Evolutionary conservation across 2,797 vertebrate genomes (phyloP).

Genomic region (Clarias pachynema): DNA sequence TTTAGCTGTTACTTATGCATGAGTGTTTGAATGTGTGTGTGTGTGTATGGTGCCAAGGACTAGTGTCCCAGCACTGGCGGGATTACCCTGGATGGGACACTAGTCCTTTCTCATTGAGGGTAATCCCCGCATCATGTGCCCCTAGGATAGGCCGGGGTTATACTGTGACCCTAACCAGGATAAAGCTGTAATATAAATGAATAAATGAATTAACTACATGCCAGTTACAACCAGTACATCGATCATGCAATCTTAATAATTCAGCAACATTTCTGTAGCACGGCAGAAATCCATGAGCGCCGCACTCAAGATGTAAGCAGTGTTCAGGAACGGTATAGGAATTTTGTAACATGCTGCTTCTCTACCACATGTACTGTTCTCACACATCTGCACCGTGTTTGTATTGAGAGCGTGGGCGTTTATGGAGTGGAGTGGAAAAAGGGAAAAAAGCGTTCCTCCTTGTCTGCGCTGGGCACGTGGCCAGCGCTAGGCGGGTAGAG

Average conservation of each 20-base stretch:
- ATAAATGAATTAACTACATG: background rate
- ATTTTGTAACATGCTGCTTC: constrained; percentile 40
- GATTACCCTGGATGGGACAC: too few species aligned
- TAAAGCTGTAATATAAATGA: too few species aligned
- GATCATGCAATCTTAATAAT: background rate
- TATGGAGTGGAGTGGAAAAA: constrained; percentile 76
- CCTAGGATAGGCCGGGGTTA: background rate
- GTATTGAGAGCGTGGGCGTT: constrained; percentile 65
- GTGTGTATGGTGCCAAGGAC: background rate
- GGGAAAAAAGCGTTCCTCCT: constrained; percentile 72
- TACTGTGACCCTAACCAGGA: background rate
- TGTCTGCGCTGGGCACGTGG: constrained; percentile 56
- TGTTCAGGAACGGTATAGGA: constrained; percentile 31
- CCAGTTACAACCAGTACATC: background rate
- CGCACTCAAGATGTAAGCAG: background rate
- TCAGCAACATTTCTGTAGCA: background rate
- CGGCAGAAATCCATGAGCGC: background rate
- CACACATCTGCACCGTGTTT: constrained; percentile 76
- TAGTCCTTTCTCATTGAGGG: too few species aligned
- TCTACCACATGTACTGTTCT: constrained; percentile 51
- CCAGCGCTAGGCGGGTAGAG: constrained; percentile 60
- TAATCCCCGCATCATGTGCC: background rate
- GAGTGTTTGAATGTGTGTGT: background rate
- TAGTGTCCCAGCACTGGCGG: background rate
- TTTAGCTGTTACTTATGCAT: background rate